Conservation (phyloP, 2,888 invertebrate genomes). For the Auanema sp. region DNA sequence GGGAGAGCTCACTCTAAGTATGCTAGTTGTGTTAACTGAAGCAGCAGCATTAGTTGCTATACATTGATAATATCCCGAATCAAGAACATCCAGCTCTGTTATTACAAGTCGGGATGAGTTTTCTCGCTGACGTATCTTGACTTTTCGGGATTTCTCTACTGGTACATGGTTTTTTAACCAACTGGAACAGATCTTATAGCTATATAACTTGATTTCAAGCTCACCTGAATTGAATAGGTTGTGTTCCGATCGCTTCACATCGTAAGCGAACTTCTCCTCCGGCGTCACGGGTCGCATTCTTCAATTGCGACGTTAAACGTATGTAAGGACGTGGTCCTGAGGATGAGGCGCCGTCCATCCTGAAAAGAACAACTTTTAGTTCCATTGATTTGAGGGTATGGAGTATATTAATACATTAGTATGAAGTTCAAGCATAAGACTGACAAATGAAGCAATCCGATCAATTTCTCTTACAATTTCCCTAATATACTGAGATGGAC, state of each 20-base stretch:
- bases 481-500: no score
- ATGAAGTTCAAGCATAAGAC: no score
- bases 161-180: constrained; percentile 62
- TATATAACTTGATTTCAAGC: constrained; percentile 21
- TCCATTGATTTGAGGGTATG: not conserved
- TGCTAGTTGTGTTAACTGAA: constrained; percentile 60
- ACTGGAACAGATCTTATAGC: constrained; percentile 26
- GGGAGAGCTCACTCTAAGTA: constrained; percentile 52
- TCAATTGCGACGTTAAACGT: constrained; percentile 52
- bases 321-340: constrained; percentile 60
- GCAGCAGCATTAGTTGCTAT: constrained; percentile 59
- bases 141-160: constrained; percentile 57
- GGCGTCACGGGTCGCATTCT: constrained; percentile 53
- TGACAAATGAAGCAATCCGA: no score
- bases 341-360: constrained; percentile 59
- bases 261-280: constrained; percentile 59
- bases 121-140: constrained; percentile 52
- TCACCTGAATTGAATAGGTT: constrained; percentile 60
- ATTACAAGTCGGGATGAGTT: constrained; percentile 57
- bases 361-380: constrained; percentile 24
- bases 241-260: constrained; percentile 62
- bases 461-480: no score
- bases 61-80: constrained; percentile 61
- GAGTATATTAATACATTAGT: no score
- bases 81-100: constrained; percentile 58